Conservation (phyloP, 2,888 invertebrate genomes). For the Cephus pulcher region DNA sequence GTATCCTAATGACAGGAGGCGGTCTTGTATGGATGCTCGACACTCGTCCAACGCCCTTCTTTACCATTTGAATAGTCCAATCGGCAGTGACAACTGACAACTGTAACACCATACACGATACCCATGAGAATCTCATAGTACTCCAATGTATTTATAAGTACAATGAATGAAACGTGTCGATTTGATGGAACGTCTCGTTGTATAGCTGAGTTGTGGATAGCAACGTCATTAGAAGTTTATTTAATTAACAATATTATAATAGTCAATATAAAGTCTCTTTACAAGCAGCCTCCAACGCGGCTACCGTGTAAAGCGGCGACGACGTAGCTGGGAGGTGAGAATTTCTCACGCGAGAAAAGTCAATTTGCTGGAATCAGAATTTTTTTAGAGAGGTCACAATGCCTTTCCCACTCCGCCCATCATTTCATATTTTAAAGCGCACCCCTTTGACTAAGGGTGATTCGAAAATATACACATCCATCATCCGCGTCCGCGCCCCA, state of each 20-base stretch:
- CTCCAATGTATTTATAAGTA: neutral
- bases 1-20: slow-evolving; percentile 47
- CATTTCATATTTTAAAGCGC: slow-evolving; percentile 40
- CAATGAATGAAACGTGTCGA: neutral
- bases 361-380: slow-evolving; percentile 29
- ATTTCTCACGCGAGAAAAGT: slow-evolving; percentile 21
- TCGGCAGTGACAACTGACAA: slow-evolving; percentile 52
- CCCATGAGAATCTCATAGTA: slow-evolving; percentile 54
- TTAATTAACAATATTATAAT: neutral
- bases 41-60: slow-evolving; percentile 50
- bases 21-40: slow-evolving; percentile 37
- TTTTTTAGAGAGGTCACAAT: slow-evolving; percentile 30
- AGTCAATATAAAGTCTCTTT: neutral
- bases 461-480: slow-evolving; percentile 59
- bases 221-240: neutral
- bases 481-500: slow-evolving; percentile 43
- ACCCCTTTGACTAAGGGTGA: slow-evolving; percentile 37
- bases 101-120: slow-evolving; percentile 55
- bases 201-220: neutral
- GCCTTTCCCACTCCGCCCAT: slow-evolving; percentile 50
- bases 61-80: slow-evolving; percentile 60
- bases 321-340: slow-evolving; percentile 6
- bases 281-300: neutral
- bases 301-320: neutral
- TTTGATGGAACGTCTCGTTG: neutral